phyloP scores from a whole-genome alignment of 2,113 vertebrate genomes.

The Thalassoma bifasciatum region DNA sequence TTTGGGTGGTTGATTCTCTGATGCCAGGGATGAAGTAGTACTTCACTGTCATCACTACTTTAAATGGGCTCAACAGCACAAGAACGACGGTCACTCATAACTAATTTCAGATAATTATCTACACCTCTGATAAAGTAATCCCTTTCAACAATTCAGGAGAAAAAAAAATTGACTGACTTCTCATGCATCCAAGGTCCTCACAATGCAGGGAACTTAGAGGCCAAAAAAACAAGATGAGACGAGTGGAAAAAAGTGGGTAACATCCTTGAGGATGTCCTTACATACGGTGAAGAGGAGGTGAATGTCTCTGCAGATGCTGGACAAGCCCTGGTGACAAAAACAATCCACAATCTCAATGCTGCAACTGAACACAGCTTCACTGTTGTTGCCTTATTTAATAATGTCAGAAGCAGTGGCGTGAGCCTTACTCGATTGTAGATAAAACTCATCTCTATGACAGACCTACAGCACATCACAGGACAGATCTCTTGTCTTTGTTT shows the following conservation, averaged over 20 bases:
- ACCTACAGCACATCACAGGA: too few species aligned
- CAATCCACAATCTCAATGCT: not conserved
- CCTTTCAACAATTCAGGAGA: too few species aligned
- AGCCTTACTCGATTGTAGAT: conserved; percentile 23
- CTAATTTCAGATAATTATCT: not conserved
- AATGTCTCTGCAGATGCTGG: not conserved
- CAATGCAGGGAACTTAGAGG: not conserved
- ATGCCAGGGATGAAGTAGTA: conserved; percentile 30
- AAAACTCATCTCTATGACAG: too few species aligned
- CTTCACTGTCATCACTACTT: conserved; percentile 45
- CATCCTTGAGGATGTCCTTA: not conserved
- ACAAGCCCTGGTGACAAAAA: accelerated
- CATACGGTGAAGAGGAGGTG: not conserved
- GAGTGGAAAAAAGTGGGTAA: not conserved
- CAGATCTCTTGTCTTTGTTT: too few species aligned
- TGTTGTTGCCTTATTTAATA: conserved; percentile 34
- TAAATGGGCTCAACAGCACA: not conserved
- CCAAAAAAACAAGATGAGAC: conserved; percentile 16
- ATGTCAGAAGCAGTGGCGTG: conserved; percentile 27
- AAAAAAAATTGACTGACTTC: too few species aligned
- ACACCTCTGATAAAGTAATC: too few species aligned
- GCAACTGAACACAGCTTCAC: conserved; percentile 23
- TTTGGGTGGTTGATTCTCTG: not conserved
- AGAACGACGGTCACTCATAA: conserved; percentile 38
- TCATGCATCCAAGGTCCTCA: not conserved